Base-by-base conservation (phyloP, 2,797 vertebrate species). In the Sebastes matsubarae region DNA sequence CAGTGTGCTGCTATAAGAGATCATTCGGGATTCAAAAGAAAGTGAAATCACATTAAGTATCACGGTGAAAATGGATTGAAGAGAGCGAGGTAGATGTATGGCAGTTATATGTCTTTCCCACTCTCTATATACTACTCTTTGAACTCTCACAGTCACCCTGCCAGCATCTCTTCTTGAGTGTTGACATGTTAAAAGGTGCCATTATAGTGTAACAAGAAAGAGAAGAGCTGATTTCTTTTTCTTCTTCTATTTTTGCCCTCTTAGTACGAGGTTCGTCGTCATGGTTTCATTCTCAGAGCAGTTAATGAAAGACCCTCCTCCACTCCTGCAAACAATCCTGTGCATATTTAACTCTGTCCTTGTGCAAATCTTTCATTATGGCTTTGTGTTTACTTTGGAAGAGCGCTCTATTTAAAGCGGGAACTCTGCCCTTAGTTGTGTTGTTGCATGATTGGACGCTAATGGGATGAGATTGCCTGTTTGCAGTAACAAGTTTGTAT, bases 381-480 rank as follows among this genome's bases (percentile, higher is more conserved):
- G 29, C 60, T 63, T 64, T 55, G 32, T 85, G 68, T 80, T 85
- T 86, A 67, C 77, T 73, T 80, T 80, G 73, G 46, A 69, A 58
- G 59, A 76, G 55, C 8, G 18, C 59, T 75, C 60, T 57, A 46
- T 72, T 74, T 69, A 76, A 77, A 80, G 65, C 72, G 55, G 36
- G 30, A 30, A 3, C 75, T 75, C 63, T 57, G 75, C 12, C 67
- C 65, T 79, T 72, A 60, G 42, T 25, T 80, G 29, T 68, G 59
- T 59, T 54, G 55, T 59, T 68, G 11, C 60, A 72, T 74, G 65
- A 81, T 78, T 77, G 71, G 75, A 70, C 13, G 8, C 68, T 80
- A 83, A 89, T 88, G 68, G 64, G 69, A 30, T 77, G 64, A 84
- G 38, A 81, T 84, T 82, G 60, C 72, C 75, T 68, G 36, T 87